Conservation (phyloP, 2,888 invertebrate genomes). For the Maniola hyperantus region DNA sequence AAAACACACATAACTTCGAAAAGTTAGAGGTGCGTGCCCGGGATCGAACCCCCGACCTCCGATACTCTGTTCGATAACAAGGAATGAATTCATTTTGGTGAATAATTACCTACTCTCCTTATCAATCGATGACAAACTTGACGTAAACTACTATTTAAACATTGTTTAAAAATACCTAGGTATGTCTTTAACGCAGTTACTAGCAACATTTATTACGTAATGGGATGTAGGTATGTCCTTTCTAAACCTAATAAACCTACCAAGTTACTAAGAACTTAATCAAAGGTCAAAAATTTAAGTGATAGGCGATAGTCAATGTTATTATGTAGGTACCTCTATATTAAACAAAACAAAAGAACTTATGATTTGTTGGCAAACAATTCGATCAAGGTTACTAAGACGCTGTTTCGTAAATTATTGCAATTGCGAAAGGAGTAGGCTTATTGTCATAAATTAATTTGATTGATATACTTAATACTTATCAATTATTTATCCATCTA, state of each 20-base stretch:
- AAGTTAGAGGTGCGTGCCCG: too few species aligned
- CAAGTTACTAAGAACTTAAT: conserved; percentile 12
- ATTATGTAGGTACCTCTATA: neutral
- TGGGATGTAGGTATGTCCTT: too few species aligned
- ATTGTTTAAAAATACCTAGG: too few species aligned
- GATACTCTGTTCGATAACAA: too few species aligned
- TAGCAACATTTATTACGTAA: too few species aligned
- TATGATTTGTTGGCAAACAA: conserved; percentile 29
- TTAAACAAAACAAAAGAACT: conserved; percentile 5
- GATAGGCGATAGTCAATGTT: neutral
- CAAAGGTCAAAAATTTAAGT: conserved; percentile 13
- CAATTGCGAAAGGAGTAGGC: neutral
- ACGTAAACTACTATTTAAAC: neutral
- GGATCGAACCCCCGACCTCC: too few species aligned
- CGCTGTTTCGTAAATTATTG: conserved; percentile 10
- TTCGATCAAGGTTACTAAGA: conserved; percentile 30
- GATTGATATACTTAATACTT: too few species aligned
- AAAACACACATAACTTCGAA: too few species aligned
- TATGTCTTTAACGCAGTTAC: neutral
- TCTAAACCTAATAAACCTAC: too few species aligned
- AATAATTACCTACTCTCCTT: neutral
- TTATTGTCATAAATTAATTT: too few species aligned
- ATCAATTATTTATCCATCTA: neutral
- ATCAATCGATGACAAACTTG: neutral
- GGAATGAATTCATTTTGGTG: neutral